Percentiles rank a stretch among this genome's conserved stretches.
Conservation (phyloP, 2,797 vertebrate species). For the Poecilia picta region DNA sequence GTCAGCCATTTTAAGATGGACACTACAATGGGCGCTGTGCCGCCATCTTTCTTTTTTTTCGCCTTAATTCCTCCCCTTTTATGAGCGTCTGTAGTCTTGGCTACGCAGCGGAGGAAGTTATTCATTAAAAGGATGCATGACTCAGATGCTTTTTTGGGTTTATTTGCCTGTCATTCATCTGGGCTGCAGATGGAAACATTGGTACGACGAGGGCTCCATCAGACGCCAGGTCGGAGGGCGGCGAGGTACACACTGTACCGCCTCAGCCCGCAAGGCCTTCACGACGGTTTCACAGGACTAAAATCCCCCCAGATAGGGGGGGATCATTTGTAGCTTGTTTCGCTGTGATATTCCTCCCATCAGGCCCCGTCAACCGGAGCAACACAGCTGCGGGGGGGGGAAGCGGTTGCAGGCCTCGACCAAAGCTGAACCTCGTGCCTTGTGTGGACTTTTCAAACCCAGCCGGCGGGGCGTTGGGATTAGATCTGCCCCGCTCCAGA, state of each 20-base stretch:
- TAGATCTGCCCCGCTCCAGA: slow-evolving; percentile 70
- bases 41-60: slow-evolving; percentile 82
- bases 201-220: slow-evolving; percentile 32
- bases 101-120: slow-evolving; percentile 75
- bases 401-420: slow-evolving; percentile 48
- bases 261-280: slow-evolving; percentile 33
- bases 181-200: slow-evolving; percentile 67
- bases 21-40: slow-evolving; percentile 73
- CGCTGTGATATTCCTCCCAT: slow-evolving; percentile 41
- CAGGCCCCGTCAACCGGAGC: slow-evolving; percentile 19
- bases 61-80: slow-evolving; percentile 69
- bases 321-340: slow-evolving; percentile 36
- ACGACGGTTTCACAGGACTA: slow-evolving; percentile 33
- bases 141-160: slow-evolving; percentile 61
- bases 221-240: slow-evolving; percentile 17
- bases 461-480: slow-evolving; percentile 61
- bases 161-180: slow-evolving; percentile 72
- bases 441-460: slow-evolving; percentile 71
- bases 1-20: slow-evolving; percentile 84
- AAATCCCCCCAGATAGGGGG: slow-evolving; percentile 23
- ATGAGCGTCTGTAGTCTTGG: slow-evolving; percentile 75
- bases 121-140: slow-evolving; percentile 73
- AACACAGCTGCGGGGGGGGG: slow-evolving; percentile 20
- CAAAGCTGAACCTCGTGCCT: slow-evolving; percentile 60
- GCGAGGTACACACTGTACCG: slow-evolving; percentile 9